Percentiles rank a stretch among this genome's conserved stretches.
Conservation (phyloP, 2,888 invertebrate species). For the Endomychus coccineus region DNA sequence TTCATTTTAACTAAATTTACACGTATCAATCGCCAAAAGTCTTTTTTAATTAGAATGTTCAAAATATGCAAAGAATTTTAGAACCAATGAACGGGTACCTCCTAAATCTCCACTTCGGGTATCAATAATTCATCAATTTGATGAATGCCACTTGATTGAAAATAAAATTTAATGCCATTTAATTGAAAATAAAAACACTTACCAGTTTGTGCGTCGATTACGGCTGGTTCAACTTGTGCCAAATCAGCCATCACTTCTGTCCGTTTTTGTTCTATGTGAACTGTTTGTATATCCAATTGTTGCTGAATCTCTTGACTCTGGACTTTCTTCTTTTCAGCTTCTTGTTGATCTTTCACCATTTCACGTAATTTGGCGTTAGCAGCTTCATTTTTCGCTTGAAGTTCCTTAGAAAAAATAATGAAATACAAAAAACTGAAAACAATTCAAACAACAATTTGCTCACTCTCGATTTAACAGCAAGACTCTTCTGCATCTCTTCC, state of each 20-base stretch:
- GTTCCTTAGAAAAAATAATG: conserved; percentile 49
- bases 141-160: too few relatives aligned
- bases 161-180: too few relatives aligned
- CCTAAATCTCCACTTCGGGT: too few relatives aligned
- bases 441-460: conserved; percentile 10
- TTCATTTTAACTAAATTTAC: too few relatives aligned
- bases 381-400: conserved; percentile 96
- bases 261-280: conserved; percentile 89
- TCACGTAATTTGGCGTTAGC: conserved; percentile 98
- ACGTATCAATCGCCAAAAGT: too few relatives aligned
- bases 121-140: too few relatives aligned
- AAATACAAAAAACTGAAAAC: background rate
- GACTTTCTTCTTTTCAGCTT: conserved; percentile 98
- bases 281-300: conserved; percentile 76
- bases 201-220: conserved; percentile 97
- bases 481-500: conserved; percentile 97
- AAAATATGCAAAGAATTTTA: too few relatives aligned
- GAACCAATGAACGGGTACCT: too few relatives aligned
- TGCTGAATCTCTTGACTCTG: conserved; percentile 93
- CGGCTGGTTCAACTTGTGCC: conserved; percentile 97
- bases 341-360: conserved; percentile 99
- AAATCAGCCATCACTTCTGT: conserved; percentile 93
- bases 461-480: conserved; percentile 90
- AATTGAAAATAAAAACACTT: conserved; percentile 12
- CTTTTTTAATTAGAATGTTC: too few relatives aligned